These are phyloP conservation scores for Leiothrix lutea DNA, from an alignment of 2,113 vertebrate genomes.

Conservation along the genomic window DNA sequence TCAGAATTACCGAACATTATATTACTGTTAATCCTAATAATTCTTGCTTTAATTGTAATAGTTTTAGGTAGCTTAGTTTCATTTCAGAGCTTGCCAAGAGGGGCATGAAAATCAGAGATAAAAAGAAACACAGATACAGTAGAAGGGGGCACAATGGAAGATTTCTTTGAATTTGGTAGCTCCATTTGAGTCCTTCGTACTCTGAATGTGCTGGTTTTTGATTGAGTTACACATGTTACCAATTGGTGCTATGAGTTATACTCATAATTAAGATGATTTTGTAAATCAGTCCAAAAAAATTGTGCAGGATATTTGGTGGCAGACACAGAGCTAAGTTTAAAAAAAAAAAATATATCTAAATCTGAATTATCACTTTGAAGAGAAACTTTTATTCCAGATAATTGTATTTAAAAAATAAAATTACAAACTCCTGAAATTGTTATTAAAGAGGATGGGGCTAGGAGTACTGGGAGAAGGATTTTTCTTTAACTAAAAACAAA, in stretches of 20 bases:
- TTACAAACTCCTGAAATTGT: not conserved
- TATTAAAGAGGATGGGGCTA: not conserved
- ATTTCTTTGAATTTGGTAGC: not conserved
- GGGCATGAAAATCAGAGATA: not conserved
- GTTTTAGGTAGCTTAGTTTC: not conserved
- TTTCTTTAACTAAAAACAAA: not conserved
- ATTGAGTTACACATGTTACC: not conserved
- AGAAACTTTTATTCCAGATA: not conserved
- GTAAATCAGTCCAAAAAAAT: not conserved
- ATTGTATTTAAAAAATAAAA: not conserved
- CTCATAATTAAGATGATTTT: not conserved
- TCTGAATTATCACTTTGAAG: not conserved
- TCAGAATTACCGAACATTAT: not conserved
- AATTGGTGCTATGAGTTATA: not conserved
- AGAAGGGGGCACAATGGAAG: not conserved
- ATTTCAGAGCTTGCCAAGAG: not conserved
- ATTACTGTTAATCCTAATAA: not conserved
- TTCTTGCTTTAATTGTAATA: not conserved
- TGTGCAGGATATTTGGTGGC: not conserved
- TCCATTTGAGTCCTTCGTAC: not conserved
- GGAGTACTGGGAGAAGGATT: not conserved
- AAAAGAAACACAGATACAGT: not conserved
- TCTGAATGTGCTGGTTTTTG: not conserved
- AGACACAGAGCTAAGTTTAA: not conserved
- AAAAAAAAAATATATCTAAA: not conserved